Conservation (phyloP, 2,888 invertebrate genomes). For the Villa cingulata region DNA sequence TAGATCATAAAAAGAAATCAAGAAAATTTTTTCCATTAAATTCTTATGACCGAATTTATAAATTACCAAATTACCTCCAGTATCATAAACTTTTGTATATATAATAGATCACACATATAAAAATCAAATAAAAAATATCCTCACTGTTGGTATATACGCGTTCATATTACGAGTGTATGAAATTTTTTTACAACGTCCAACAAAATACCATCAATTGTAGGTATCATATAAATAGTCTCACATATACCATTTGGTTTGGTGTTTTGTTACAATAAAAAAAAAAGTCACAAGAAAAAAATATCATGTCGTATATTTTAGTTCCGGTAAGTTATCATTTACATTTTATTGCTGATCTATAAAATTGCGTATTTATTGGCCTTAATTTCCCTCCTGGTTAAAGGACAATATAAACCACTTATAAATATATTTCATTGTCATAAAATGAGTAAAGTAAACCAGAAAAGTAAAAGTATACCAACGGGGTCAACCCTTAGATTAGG, state of each 20-base stretch:
- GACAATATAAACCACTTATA: constrained; percentile 14
- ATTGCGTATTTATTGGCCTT: constrained; percentile 22
- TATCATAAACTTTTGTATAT: neutral
- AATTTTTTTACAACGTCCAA: too few species aligned
- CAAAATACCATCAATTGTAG: too few species aligned
- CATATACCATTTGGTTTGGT: too few species aligned
- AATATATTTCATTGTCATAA: constrained; percentile 9
- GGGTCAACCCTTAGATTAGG: neutral
- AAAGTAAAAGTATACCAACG: neutral
- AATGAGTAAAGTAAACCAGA: neutral
- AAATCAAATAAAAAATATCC: neutral
- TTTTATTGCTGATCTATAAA: constrained; percentile 18
- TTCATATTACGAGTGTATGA: too few species aligned
- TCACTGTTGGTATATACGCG: too few species aligned
- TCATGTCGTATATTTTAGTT: too few species aligned
- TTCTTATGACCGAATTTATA: neutral
- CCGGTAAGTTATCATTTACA: constrained; percentile 2
- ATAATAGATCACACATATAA: neutral
- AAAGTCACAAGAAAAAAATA: too few species aligned
- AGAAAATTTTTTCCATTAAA: neutral
- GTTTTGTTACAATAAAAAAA: too few species aligned
- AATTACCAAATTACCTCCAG: neutral
- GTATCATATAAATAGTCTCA: too few species aligned
- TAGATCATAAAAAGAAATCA: neutral
- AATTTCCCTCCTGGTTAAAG: constrained; percentile 15